phyloP scores from a whole-genome alignment of 2,113 vertebrate genomes.

The Onychostruthus taczanowskii region DNA sequence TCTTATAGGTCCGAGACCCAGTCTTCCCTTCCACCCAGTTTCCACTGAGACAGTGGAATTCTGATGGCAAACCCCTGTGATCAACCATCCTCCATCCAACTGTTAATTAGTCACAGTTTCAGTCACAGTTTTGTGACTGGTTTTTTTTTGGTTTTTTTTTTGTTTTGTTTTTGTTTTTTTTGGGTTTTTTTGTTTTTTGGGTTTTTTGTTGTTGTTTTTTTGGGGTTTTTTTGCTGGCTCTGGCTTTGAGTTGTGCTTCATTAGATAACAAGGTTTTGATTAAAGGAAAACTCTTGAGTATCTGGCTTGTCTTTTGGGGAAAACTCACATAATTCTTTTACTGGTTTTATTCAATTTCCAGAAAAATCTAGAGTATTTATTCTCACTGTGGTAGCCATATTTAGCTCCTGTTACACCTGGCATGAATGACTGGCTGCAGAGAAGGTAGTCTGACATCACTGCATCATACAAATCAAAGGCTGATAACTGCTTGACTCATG shows the following conservation, averaged over 20 bases:
- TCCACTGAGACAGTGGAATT: neutral
- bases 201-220: no score
- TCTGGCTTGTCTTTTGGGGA: neutral
- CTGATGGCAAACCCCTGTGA: neutral
- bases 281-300: neutral
- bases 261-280: neutral
- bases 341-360: neutral
- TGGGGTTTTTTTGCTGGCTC: neutral
- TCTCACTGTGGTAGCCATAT: neutral
- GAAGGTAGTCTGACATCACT: neutral
- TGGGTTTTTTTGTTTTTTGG: neutral
- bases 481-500: neutral
- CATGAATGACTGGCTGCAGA: neutral
- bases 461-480: neutral
- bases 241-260: neutral
- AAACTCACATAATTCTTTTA: neutral
- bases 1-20: neutral
- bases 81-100: neutral
- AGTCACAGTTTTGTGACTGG: neutral
- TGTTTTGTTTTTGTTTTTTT: no score
- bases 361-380: neutral
- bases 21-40: neutral
- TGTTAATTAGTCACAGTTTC: neutral
- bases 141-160: no score
- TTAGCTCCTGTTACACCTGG: neutral